Evolutionary conservation across 2,888 invertebrate species (phyloP).

Genomic region (Scrobipalpa costella): DNA sequence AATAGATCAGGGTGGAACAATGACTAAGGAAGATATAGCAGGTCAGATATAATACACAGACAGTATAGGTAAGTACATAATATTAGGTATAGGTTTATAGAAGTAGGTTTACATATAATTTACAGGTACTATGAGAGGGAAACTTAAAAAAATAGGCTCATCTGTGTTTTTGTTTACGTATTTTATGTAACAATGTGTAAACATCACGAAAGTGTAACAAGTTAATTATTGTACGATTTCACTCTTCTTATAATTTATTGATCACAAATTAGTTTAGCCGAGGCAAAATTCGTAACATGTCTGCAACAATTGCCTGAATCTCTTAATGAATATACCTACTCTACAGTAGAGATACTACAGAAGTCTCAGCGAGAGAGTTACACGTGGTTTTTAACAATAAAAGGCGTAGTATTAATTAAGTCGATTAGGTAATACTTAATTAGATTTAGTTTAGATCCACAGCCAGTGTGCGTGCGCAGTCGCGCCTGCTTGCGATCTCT

Average conservation of each 20-base stretch:
- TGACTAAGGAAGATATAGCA: conserved; percentile 37
- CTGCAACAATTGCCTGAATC: conserved; percentile 56
- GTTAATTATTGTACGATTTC: conserved; percentile 76
- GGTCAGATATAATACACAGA: conserved; percentile 42
- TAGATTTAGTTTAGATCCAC: conserved; percentile 53
- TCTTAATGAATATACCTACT: conserved; percentile 42
- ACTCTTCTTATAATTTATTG: conserved; percentile 68
- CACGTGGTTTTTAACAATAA: conserved; percentile 53
- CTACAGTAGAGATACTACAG: conserved; percentile 51
- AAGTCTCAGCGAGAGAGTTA: conserved; percentile 47
- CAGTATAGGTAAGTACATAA: conserved; percentile 47
- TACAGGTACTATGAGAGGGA: conserved; percentile 53
- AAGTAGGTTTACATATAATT: conserved; percentile 29
- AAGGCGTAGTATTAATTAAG: conserved; percentile 55
- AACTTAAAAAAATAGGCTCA: conserved; percentile 70
- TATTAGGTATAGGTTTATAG: conserved; percentile 32
- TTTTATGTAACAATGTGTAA: conserved; percentile 74
- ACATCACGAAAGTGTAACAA: conserved; percentile 73
- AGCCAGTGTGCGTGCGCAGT: conserved; percentile 59
- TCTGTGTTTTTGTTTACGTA: conserved; percentile 65
- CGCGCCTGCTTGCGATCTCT: conserved; percentile 47
- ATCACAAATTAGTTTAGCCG: conserved; percentile 67
- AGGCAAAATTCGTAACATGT: conserved; percentile 60
- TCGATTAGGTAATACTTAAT: conserved; percentile 45
- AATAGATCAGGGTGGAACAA: conserved; percentile 35